Percentiles rank a stretch among this genome's conserved stretches.
Evolutionary conservation across 2,113 vertebrate genomes (phyloP).

Genomic region (Lipotes vexillifer): DNA sequence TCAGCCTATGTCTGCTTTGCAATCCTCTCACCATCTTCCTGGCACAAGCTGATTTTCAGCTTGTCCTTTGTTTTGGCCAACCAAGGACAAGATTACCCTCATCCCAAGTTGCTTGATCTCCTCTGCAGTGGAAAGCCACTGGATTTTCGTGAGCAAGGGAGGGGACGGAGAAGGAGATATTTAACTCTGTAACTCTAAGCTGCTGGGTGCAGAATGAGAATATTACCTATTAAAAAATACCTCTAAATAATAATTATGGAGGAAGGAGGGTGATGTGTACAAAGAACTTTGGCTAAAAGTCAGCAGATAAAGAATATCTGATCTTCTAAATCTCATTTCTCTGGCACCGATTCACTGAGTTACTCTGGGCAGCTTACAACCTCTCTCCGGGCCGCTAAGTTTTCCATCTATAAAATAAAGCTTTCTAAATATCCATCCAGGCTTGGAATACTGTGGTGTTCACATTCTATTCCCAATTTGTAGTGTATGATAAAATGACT

Average conservation of each 20-base stretch:
- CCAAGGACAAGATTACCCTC: neutral
- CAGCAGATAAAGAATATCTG: neutral
- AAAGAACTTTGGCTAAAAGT: neutral
- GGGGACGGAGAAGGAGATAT: neutral
- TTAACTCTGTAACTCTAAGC: neutral
- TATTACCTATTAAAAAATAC: neutral
- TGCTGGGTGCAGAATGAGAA: neutral
- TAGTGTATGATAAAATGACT: neutral
- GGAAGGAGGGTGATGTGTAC: neutral
- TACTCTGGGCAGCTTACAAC: neutral
- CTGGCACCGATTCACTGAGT: neutral
- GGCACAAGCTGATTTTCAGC: neutral
- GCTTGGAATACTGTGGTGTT: neutral
- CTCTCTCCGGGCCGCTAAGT: neutral
- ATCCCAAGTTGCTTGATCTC: neutral
- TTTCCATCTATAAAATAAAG: neutral
- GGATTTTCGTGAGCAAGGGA: neutral
- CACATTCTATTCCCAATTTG: neutral
- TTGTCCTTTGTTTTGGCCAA: neutral
- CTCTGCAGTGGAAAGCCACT: neutral
- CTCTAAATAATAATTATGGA: neutral
- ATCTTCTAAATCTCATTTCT: conserved; percentile 2
- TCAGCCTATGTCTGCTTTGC: neutral
- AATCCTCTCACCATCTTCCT: neutral
- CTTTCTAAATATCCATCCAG: neutral